Percentiles rank a stretch among this genome's conserved stretches.
Evolutionary conservation across 2,113 vertebrate species (phyloP).

Genomic region (Orthonyx spaldingii): DNA sequence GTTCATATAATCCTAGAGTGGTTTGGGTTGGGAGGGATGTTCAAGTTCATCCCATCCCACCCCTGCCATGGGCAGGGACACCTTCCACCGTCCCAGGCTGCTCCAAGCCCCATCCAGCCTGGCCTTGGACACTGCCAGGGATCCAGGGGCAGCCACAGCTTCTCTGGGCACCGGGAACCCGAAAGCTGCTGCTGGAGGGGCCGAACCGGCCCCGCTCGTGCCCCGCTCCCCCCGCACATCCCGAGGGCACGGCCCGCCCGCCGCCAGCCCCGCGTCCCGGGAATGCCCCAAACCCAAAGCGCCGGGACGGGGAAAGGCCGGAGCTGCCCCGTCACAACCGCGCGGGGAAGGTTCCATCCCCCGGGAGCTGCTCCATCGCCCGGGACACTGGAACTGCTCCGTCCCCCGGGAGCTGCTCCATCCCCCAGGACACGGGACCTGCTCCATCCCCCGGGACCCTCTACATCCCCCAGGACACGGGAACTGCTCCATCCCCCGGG

Average conservation of each 20-base stretch:
- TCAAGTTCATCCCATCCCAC: accelerated
- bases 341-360: too few relatives aligned
- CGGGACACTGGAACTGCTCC: not conserved
- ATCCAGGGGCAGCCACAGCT: not conserved
- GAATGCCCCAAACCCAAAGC: not conserved
- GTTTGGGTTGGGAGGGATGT: not conserved
- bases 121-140: not conserved
- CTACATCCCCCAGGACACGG: too few relatives aligned
- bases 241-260: not conserved
- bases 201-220: not conserved
- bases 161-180: not conserved
- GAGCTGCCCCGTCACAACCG: not conserved
- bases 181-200: not conserved
- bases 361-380: not conserved
- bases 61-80: not conserved
- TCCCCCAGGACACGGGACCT: not conserved
- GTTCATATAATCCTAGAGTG: not conserved
- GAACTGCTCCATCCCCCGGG: not conserved
- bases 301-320: accelerated
- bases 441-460: not conserved
- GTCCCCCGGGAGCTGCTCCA: not conserved
- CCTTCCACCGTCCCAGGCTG: not conserved
- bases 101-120: not conserved
- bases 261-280: not conserved
- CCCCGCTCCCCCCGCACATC: not conserved